Evolutionary conservation across 2,888 invertebrate species (phyloP), one percentile per base, ranked within the genome.

Genomic region (Pterobdella sp.): DNA sequence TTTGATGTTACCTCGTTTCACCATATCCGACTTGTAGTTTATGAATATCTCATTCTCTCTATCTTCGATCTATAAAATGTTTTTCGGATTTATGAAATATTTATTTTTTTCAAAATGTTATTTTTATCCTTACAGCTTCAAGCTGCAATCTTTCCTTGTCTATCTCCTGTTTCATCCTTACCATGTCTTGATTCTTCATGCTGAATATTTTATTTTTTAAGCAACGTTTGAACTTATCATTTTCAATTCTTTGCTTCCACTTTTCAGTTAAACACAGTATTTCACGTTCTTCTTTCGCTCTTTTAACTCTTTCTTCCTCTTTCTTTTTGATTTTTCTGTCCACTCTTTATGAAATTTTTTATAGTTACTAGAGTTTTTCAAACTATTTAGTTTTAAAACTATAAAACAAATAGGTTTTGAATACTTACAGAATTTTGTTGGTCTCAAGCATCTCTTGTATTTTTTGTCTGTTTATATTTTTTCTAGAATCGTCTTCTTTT

Each of bases 21-120:
- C 42, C 69, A 69, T 69, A 31, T 69, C n/a, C 34, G 29, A 52
- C 49, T 69, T 69, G 42, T 37, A 32, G 22, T 69, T 49, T 14
- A 69, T 31, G 31, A 69, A 69, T 14, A 69, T 52, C 52, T 29
- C 32, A 1, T 37, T 49, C 18, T 69, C 69, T 29, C 49, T 26
- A 4, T 42, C 49, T 69, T 69, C 69, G 29, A 52, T 69, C 69
- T 69, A 52, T n/a, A 34, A 42, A 42, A 42, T 14, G 18, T 42
- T 7, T 18, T 42, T n/a, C n/a, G n/a, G 66, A 4, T 14, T 4
- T n/a, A 66, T 7, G 18, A 32, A 32, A 34, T 32, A 32, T 29
- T 10, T 66, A 10, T 32, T 32, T 66, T 7, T 1, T 63, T 29
- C 10, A 63, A 63, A 26, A 29, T 26, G n/a, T 14, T 14, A 4